Percentiles rank a stretch among this genome's conserved stretches.
Evolutionary conservation across 1,140 invertebrate genomes (phyloP).

Genomic region (Pseudomyrmex sp.): DNA sequence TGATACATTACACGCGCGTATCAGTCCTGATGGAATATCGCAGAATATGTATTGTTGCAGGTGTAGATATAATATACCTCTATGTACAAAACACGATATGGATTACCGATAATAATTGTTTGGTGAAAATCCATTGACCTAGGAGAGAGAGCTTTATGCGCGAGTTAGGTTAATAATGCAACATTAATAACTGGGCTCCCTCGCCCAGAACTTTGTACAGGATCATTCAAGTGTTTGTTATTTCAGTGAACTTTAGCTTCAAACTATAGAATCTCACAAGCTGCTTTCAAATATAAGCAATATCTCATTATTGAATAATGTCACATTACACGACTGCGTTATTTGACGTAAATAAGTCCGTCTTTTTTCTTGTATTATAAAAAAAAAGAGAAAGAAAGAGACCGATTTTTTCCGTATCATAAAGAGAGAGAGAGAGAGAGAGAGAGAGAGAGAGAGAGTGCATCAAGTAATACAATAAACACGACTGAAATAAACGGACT

Average conservation of each 20-base stretch:
- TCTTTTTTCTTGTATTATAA: neutral
- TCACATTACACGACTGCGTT: neutral
- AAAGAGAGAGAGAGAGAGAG: neutral
- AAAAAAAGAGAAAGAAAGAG: neutral
- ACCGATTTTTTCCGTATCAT: neutral
- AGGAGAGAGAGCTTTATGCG: slow-evolving; percentile 40
- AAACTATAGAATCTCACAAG: neutral
- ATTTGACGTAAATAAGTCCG: slow-evolving; percentile 6
- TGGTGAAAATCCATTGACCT: slow-evolving; percentile 44
- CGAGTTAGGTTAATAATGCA: slow-evolving; percentile 48
- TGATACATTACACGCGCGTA: slow-evolving; percentile 29
- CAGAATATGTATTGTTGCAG: neutral
- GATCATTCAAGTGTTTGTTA: slow-evolving; percentile 37
- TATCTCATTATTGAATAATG: neutral
- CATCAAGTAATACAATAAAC: slow-evolving; percentile 27
- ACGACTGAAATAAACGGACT: slow-evolving; percentile 4
- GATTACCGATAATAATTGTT: slow-evolving; percentile 60
- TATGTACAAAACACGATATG: slow-evolving; percentile 47
- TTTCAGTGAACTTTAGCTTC: neutral
- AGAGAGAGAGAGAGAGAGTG: too few relatives aligned
- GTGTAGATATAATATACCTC: slow-evolving; percentile 52
- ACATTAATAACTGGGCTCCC: slow-evolving; percentile 15
- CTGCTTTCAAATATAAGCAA: neutral
- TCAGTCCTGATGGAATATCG: slow-evolving; percentile 25
- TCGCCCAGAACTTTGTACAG: slow-evolving; percentile 7